These are phyloP conservation scores for Cirrhinus molitorella DNA, from an alignment of 2,797 vertebrate genomes.

Conservation along the genomic window DNA sequence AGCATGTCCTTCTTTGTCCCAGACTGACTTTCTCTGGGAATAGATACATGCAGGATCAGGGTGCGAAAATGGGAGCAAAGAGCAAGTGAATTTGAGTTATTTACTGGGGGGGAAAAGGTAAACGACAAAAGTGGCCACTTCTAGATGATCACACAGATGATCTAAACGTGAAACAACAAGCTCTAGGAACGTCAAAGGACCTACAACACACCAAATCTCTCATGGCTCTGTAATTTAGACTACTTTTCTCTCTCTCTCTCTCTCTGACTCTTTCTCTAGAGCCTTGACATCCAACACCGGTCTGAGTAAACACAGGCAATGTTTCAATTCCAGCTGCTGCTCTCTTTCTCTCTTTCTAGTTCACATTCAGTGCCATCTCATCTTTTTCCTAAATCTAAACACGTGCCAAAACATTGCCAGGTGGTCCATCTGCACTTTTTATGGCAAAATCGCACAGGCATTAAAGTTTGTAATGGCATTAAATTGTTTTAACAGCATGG, in stretches of 20 bases:
- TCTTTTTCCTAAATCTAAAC: too few species aligned
- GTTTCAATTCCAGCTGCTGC: slow-evolving; percentile 65
- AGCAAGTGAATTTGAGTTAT: slow-evolving; percentile 8
- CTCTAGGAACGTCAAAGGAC: neutral
- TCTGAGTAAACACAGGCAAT: slow-evolving; percentile 75
- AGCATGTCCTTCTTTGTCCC: neutral
- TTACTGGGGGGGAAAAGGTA: neutral
- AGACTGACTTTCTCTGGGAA: neutral
- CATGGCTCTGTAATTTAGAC: neutral
- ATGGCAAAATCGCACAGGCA: slow-evolving; percentile 5
- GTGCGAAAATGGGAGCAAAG: neutral
- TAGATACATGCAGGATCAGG: neutral
- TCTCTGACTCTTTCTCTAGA: slow-evolving; percentile 63
- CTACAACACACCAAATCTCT: slow-evolving; percentile 44
- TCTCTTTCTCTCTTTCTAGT: slow-evolving; percentile 54
- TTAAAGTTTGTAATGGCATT: neutral
- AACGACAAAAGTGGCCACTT: neutral
- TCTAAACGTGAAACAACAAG: slow-evolving; percentile 42
- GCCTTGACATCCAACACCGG: slow-evolving; percentile 76
- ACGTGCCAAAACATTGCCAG: slow-evolving; percentile 25
- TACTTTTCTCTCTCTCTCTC: slow-evolving; percentile 49
- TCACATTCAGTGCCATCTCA: slow-evolving; percentile 72
- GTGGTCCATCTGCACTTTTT: slow-evolving; percentile 23
- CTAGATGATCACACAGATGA: neutral
- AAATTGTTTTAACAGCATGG: slow-evolving; percentile 26